Conservation (phyloP, 2,113 vertebrate genomes). For the Callopanchax toddi region DNA sequence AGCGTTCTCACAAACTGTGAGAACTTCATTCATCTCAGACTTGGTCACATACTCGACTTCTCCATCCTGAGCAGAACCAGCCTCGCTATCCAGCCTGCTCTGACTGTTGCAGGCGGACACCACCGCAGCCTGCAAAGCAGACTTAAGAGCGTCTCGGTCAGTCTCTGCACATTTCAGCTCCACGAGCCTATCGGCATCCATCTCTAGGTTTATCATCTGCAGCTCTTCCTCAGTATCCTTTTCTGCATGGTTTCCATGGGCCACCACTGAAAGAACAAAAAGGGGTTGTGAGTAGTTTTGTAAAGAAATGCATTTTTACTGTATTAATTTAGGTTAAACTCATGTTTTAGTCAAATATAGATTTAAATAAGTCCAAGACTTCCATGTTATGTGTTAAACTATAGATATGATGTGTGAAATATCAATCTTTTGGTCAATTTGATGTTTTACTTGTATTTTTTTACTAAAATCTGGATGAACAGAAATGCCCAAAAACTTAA, state of each 20-base stretch:
- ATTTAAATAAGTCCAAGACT: neutral
- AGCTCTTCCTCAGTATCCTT: slow-evolving; percentile 77
- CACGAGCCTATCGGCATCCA: slow-evolving; percentile 76
- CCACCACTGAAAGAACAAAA: slow-evolving; percentile 46
- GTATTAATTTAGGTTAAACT: neutral
- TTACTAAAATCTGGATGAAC: no score
- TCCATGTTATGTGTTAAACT: no score
- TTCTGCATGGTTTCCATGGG: slow-evolving; percentile 68
- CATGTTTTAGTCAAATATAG: no score
- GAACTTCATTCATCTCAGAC: slow-evolving; percentile 89
- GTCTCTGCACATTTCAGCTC: slow-evolving; percentile 78
- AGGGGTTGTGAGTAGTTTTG: neutral
- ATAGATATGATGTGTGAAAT: no score
- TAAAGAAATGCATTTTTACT: neutral
- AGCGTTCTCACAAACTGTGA: slow-evolving; percentile 89
- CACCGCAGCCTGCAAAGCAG: slow-evolving; percentile 75
- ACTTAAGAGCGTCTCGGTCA: slow-evolving; percentile 79
- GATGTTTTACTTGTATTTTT: no score
- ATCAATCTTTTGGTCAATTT: no score
- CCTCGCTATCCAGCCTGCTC: slow-evolving; percentile 44
- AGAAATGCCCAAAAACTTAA: no score
- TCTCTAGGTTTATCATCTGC: slow-evolving; percentile 73
- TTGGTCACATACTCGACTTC: slow-evolving; percentile 82
- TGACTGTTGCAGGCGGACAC: slow-evolving; percentile 69
- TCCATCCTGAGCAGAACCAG: slow-evolving; percentile 55